Percentiles rank a stretch among this genome's conserved stretches.
phyloP scores from a whole-genome alignment of 1,140 invertebrate species.

The Epicauta chinensis region DNA sequence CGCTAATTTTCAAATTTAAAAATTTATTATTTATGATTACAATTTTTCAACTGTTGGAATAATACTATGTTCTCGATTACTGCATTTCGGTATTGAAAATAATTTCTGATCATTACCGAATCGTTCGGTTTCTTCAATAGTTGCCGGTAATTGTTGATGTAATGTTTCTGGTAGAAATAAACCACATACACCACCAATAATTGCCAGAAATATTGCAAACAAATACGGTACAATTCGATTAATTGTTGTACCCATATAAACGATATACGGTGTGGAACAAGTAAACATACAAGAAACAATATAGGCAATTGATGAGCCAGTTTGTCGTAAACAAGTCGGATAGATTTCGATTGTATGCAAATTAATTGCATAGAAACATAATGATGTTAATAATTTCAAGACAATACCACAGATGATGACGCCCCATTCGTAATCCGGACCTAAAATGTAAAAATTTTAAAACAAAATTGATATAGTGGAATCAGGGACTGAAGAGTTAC shows the following conservation, averaged over 20 bases:
- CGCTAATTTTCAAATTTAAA: too few relatives aligned
- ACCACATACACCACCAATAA: conserved; percentile 49
- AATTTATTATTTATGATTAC: too few relatives aligned
- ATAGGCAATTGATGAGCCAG: conserved; percentile 56
- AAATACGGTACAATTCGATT: conserved; percentile 47
- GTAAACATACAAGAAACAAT: conserved; percentile 52
- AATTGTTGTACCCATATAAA: conserved; percentile 46
- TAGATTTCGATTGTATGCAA: conserved; percentile 61
- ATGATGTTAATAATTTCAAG: conserved; percentile 3
- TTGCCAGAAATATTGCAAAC: conserved; percentile 49
- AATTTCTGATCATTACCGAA: conserved; percentile 39
- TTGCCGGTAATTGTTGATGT: conserved; percentile 61
- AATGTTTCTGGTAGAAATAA: conserved; percentile 65
- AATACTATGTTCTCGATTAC: too few relatives aligned
- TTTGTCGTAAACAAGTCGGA: conserved; percentile 60
- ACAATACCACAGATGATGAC: conserved; percentile 1
- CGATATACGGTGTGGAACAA: conserved; percentile 64
- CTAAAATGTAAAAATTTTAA: neutral
- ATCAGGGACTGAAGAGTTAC: too few relatives aligned
- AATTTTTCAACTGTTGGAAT: too few relatives aligned
- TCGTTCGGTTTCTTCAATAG: conserved; percentile 60
- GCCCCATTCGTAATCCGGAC: neutral
- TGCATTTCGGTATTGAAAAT: too few relatives aligned
- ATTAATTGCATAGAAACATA: conserved; percentile 50
- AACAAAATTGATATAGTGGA: neutral